Percentiles rank a stretch among this genome's conserved stretches.
Evolutionary conservation across 2,888 invertebrate species (phyloP).

Genomic region (Tineola bisselliella): DNA sequence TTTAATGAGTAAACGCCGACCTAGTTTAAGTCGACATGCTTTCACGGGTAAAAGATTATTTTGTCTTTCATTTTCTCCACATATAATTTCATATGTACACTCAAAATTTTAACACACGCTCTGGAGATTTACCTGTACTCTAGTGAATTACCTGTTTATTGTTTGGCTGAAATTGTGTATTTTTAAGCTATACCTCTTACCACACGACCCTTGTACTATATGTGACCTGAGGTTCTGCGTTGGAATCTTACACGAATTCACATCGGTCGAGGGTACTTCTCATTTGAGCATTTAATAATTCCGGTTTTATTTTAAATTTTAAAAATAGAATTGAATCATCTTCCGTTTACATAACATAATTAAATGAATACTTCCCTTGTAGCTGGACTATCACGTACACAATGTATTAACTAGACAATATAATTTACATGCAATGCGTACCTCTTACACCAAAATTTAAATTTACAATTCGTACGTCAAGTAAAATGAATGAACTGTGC

Average conservation of each 20-base stretch:
- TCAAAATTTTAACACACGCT: neutral
- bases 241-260: too few species aligned
- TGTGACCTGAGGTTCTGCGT: too few species aligned
- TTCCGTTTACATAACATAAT: neutral
- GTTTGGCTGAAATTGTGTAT: too few species aligned
- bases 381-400: neutral
- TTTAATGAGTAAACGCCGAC: conserved; percentile 8
- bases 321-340: too few species aligned
- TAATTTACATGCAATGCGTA: conserved; percentile 13
- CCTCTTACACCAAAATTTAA: conserved; percentile 34
- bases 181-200: too few species aligned
- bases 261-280: too few species aligned
- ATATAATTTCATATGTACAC: neutral
- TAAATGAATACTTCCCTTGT: neutral
- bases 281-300: too few species aligned
- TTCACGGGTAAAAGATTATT: conserved; percentile 1
- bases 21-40: neutral
- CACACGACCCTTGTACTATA: too few species aligned
- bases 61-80: conserved; percentile 3
- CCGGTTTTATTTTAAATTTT: too few species aligned
- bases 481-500: conserved; percentile 45
- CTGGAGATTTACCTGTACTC: neutral
- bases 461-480: conserved; percentile 50
- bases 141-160: neutral
- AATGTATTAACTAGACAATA: neutral